Evolutionary conservation across 1,140 invertebrate genomes (phyloP).

Genomic region (Tetragonula clypearis): DNA sequence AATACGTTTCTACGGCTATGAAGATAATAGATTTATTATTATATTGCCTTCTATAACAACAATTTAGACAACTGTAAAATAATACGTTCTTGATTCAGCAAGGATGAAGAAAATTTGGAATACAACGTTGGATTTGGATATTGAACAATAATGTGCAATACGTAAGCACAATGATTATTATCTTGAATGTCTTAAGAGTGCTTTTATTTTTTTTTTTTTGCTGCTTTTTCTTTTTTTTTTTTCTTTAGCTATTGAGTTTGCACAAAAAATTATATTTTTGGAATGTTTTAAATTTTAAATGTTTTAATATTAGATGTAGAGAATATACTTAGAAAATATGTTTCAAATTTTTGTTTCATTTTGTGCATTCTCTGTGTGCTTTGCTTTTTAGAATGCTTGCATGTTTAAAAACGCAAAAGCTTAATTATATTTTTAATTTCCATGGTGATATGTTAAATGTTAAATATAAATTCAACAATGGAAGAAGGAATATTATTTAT

Average conservation of each 20-base stretch:
- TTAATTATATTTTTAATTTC: background rate
- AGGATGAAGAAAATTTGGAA: constrained; percentile 31
- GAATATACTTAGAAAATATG: background rate
- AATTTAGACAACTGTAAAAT: constrained; percentile 6
- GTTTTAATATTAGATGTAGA: too few species aligned
- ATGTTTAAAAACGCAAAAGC: constrained; percentile 1
- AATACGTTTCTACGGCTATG: background rate
- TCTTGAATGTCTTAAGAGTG: constrained; percentile 17
- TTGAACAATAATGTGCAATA: constrained; percentile 39
- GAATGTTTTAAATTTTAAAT: background rate
- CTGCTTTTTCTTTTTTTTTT: background rate
- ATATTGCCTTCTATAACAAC: background rate
- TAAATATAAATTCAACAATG: background rate
- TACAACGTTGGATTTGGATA: constrained; percentile 42
- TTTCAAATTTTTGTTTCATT: background rate
- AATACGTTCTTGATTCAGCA: constrained; percentile 20
- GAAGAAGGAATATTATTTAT: background rate
- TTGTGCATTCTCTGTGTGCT: constrained; percentile 20
- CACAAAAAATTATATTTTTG: constrained; percentile 13
- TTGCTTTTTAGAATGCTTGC: constrained; percentile 12
- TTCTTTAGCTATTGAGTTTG: background rate
- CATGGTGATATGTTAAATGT: background rate
- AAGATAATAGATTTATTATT: constrained; percentile 14
- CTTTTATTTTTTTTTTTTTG: constrained; percentile 22
- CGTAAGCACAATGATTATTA: constrained; percentile 52